These are phyloP conservation scores for Mesocentrotus franciscanus DNA, from an alignment of 53 echinoderm and acorn worm genomes.

Conservation along the genomic window DNA sequence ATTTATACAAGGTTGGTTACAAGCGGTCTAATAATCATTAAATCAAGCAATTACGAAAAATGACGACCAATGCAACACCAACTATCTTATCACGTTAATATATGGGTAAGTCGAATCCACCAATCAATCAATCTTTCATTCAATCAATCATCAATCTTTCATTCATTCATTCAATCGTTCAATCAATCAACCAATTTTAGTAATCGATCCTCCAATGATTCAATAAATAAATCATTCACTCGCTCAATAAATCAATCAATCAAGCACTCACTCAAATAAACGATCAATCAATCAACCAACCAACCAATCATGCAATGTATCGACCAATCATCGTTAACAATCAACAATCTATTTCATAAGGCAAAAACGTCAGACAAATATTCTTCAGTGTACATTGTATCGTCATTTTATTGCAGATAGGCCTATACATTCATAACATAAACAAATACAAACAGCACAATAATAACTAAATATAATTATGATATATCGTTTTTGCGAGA, in stretches of 20 bases:
- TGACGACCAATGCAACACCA: too few species aligned
- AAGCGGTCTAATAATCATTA: too few species aligned
- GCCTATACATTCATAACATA: constrained; percentile 23
- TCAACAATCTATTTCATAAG: background rate
- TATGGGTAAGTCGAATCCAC: background rate
- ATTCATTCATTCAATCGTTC: background rate
- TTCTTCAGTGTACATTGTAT: background rate
- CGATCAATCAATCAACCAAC: background rate
- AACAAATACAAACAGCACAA: constrained; percentile 4
- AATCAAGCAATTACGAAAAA: too few species aligned
- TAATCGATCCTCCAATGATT: background rate
- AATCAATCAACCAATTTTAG: background rate
- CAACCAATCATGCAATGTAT: background rate
- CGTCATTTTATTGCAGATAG: constrained; percentile 31
- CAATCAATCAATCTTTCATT: background rate
- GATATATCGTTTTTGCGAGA: background rate
- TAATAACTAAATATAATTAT: constrained; percentile 5
- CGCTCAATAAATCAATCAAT: background rate
- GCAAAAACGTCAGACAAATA: background rate
- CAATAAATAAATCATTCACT: background rate
- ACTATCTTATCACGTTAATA: too few species aligned
- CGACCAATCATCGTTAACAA: background rate
- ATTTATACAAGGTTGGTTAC: too few species aligned
- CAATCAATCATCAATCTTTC: background rate
- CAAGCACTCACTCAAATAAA: background rate